Evolutionary conservation across 2,888 invertebrate species (phyloP).

Genomic region (Harpalus rufipes): DNA sequence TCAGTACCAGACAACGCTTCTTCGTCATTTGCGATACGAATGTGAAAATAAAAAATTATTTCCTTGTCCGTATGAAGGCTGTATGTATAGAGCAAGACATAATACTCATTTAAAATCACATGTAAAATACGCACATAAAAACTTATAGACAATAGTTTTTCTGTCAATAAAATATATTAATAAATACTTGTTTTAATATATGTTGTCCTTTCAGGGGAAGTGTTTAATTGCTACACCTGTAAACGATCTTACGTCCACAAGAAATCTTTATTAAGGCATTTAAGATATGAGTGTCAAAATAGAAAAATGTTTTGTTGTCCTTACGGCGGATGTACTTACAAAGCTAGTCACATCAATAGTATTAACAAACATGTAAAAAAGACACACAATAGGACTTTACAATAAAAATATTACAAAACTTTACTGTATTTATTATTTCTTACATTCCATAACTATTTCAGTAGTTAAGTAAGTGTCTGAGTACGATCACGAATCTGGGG

Average conservation of each 20-base stretch:
- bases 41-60: conserved; percentile 79
- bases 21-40: conserved; percentile 74
- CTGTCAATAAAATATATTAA: background rate
- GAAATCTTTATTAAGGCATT: conserved; percentile 77
- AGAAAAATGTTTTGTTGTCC: background rate
- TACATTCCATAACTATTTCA: no score
- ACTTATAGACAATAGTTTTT: background rate
- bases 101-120: conserved; percentile 69
- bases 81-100: conserved; percentile 68
- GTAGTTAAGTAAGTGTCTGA: no score
- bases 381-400: no score
- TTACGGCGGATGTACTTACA: background rate
- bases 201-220: background rate
- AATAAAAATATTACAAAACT: no score
- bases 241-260: conserved; percentile 72
- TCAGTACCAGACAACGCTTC: background rate
- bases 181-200: background rate
- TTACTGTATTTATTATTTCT: no score
- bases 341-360: background rate
- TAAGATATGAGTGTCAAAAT: conserved; percentile 82
- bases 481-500: no score
- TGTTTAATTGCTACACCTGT: conserved; percentile 71
- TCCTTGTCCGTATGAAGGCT: conserved; percentile 29
- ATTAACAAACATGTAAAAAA: no score
- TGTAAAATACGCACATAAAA: conserved; percentile 17